Percentiles rank a stretch among this genome's conserved stretches.
Conservation (phyloP, 2,113 vertebrate genomes). For the Balaenoptera acutorostrata region DNA sequence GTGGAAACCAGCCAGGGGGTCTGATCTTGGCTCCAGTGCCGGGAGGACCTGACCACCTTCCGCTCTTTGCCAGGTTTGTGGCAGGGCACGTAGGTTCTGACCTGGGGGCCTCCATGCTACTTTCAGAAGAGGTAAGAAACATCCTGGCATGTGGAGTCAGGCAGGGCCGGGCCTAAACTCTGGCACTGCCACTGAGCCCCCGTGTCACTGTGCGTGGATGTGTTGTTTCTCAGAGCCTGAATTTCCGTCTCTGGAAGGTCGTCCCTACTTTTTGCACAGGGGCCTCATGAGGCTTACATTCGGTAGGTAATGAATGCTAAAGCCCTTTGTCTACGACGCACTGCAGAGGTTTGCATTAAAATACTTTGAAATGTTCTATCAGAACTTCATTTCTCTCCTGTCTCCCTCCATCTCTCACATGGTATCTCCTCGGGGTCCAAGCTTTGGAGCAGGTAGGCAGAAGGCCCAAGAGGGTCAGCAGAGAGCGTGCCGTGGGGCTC, state of each 20-base stretch:
- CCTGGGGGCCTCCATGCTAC: neutral
- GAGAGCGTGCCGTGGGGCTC: rapidly evolving
- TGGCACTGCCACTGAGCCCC: neutral
- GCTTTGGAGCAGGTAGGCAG: neutral
- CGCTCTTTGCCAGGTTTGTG: neutral
- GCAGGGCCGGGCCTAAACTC: neutral
- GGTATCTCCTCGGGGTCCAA: neutral
- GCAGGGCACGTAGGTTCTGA: neutral
- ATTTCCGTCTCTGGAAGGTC: neutral
- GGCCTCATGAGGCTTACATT: neutral
- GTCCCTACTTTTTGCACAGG: neutral
- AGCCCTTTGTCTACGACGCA: neutral
- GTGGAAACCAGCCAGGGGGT: neutral
- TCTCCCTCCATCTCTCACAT: neutral
- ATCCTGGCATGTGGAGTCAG: neutral
- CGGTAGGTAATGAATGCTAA: rapidly evolving
- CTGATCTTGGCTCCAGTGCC: neutral
- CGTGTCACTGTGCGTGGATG: rapidly evolving
- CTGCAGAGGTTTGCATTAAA: neutral
- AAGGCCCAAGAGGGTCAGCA: neutral
- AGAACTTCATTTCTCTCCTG: neutral
- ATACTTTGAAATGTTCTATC: neutral
- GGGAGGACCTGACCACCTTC: neutral
- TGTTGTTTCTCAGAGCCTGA: neutral
- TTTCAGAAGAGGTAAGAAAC: neutral